These are phyloP conservation scores for Microctonus aethiopoides DNA, from an alignment of 2,888 invertebrate genomes.

Conservation along the genomic window DNA sequence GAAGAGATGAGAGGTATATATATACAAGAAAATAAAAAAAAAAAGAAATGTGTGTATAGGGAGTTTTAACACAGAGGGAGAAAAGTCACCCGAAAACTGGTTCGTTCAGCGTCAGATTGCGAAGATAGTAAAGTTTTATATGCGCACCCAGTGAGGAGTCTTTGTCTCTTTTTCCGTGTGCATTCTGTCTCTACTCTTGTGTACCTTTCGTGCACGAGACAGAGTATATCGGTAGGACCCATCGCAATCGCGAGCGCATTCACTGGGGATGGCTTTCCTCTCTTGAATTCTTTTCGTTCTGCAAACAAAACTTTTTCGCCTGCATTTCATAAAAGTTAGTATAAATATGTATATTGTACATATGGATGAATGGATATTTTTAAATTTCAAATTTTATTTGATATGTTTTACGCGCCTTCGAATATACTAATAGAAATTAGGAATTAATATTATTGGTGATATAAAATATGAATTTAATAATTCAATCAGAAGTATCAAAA, in stretches of 20 bases:
- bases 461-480: too few relatives aligned
- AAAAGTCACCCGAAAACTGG: constrained; percentile 57
- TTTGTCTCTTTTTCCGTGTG: not conserved
- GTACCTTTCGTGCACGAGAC: constrained; percentile 1
- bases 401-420: not conserved
- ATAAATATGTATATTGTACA: too few relatives aligned
- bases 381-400: not conserved
- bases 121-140: constrained; percentile 64
- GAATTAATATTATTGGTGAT: too few relatives aligned
- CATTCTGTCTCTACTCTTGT: not conserved
- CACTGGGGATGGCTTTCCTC: constrained; percentile 59
- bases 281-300: constrained; percentile 58
- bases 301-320: constrained; percentile 55
- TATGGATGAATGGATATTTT: too few relatives aligned
- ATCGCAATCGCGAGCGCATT: constrained; percentile 59
- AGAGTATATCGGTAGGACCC: constrained; percentile 56
- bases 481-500: too few relatives aligned
- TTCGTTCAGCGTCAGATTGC: constrained; percentile 65
- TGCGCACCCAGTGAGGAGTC: constrained; percentile 42
- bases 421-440: too few relatives aligned
- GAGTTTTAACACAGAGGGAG: not conserved
- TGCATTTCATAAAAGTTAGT: too few relatives aligned
- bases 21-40: not conserved
- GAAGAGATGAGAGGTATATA: not conserved
- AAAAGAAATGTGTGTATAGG: not conserved